A percentile compares a stretch with the other conserved stretches of the same genome.
Conservation (phyloP, 2,113 vertebrate genomes). For the Oncorhynchus kisutch region DNA sequence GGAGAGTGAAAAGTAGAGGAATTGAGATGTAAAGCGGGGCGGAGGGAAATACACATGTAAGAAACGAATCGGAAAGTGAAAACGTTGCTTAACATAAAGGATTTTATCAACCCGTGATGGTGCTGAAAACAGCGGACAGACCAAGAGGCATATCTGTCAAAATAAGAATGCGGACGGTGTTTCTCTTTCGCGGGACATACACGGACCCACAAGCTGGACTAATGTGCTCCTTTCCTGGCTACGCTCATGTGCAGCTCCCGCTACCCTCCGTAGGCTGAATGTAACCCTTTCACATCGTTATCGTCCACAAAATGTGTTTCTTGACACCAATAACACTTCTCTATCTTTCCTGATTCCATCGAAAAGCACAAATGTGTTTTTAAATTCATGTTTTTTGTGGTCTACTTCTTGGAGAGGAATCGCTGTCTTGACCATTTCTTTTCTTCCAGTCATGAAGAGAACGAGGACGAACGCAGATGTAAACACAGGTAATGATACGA, state of each 20-base stretch:
- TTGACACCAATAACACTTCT: constrained; percentile 55
- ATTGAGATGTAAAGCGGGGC: constrained; percentile 65
- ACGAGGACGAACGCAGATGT: constrained; percentile 79
- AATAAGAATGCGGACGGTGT: constrained; percentile 49
- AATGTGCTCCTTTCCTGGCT: constrained; percentile 72
- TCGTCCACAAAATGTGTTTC: constrained; percentile 61
- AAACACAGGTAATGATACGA: constrained; percentile 80
- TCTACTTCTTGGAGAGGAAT: constrained; percentile 66
- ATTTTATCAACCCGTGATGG: constrained; percentile 55
- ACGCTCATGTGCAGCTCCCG: constrained; percentile 71
- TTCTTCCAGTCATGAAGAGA: constrained; percentile 75
- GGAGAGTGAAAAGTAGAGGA: constrained; percentile 60
- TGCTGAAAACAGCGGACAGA: constrained; percentile 57
- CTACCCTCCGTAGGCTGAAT: constrained; percentile 60
- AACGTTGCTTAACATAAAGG: constrained; percentile 64
- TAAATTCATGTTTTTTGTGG: constrained; percentile 67
- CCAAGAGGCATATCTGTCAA: constrained; percentile 57
- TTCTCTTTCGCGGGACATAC: constrained; percentile 62
- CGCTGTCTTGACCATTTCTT: constrained; percentile 72
- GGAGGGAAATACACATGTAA: constrained; percentile 67
- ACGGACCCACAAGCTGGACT: constrained; percentile 78
- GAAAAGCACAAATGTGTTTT: constrained; percentile 60
- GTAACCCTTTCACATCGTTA: constrained; percentile 44
- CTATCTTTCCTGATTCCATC: constrained; percentile 42
- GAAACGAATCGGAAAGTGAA: constrained; percentile 61